Evolutionary conservation across 2,888 invertebrate species (phyloP).

Genomic region (Protodeltote pygarga): DNA sequence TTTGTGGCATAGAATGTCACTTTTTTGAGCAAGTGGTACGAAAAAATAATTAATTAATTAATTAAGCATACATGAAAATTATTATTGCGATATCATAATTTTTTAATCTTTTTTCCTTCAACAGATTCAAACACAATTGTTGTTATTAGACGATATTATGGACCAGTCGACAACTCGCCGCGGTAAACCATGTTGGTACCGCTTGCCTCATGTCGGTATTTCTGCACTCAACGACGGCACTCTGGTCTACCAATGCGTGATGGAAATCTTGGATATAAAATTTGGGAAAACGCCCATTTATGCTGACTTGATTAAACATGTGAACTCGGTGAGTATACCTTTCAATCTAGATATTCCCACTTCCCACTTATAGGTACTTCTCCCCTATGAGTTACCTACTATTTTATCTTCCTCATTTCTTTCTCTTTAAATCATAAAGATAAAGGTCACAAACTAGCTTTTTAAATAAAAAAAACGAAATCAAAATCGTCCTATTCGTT

Average conservation of each 20-base stretch:
- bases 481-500: too few species aligned
- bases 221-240: slow-evolving; percentile 24
- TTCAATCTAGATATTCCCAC: background rate
- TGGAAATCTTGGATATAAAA: slow-evolving; percentile 11
- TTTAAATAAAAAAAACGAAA: too few species aligned
- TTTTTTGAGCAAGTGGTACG: too few species aligned
- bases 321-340: slow-evolving; percentile 22
- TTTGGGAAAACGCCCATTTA: slow-evolving; percentile 13
- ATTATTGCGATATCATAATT: too few species aligned
- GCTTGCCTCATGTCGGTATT: slow-evolving; percentile 5
- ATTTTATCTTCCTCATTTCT: too few species aligned
- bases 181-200: slow-evolving; percentile 29
- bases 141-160: slow-evolving; percentile 23
- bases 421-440: too few species aligned
- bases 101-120: background rate
- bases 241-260: slow-evolving; percentile 14
- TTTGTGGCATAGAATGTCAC: too few species aligned
- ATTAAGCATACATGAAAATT: too few species aligned
- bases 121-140: slow-evolving; percentile 11
- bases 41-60: background rate
- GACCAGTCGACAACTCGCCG: slow-evolving; percentile 14
- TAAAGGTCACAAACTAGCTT: too few species aligned
- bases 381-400: background rate
- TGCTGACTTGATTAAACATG: slow-evolving; percentile 7
- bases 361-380: background rate